Base-by-base conservation (phyloP, 2,113 vertebrate species). In the Galemys pyrenaicus region DNA sequence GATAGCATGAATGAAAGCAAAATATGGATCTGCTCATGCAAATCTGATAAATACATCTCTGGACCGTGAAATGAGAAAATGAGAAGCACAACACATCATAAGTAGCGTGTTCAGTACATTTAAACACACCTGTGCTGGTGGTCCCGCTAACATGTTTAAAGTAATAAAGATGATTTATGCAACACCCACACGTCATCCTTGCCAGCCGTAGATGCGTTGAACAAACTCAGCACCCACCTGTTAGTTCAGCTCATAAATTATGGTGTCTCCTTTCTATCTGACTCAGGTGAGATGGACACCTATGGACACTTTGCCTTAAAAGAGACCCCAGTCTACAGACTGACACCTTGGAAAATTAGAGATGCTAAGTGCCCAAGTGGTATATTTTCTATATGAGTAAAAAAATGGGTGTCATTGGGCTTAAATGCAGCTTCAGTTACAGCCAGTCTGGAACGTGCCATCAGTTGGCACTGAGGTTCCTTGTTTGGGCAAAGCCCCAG, bases 31-130 rank as follows among this genome's bases (percentile, higher is more conserved):
- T 0, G 92, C 85, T 71, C 88, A 88, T 92, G 97, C 88, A 39
- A 97, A 97, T 13, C 84, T 67, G 13, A 44, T 87, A 96, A 95
- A 81, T 37, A 44, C 78, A 94, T 64, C 37, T 65, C 67, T 88
- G 70, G 80, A 91, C 96, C 97, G 96, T 32, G 49, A 95, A 93
- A 95, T 67, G 91, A 92, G 73, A 30, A 95, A 93, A 95, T 67
- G 91, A 92, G 73, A 30, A 93, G 94, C 32, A 97, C 35, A 16
- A 93, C 94, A 94, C 60, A 83, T 2, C 39, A 28, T 28, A 74
- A 84, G 90, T 44, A 94, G 96, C 3, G 87, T 97, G 94, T 93
- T 96, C 96, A 28, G 30, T 54, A 79, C n/a, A 56, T 87, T 62
- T 46, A 88, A 88, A 80, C 62, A 71, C 32, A 41, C 13, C 3